Evolutionary conservation across 2,888 invertebrate genomes (phyloP), one percentile per base, ranked within the genome.

Genomic region (Scaptomyza flava): DNA sequence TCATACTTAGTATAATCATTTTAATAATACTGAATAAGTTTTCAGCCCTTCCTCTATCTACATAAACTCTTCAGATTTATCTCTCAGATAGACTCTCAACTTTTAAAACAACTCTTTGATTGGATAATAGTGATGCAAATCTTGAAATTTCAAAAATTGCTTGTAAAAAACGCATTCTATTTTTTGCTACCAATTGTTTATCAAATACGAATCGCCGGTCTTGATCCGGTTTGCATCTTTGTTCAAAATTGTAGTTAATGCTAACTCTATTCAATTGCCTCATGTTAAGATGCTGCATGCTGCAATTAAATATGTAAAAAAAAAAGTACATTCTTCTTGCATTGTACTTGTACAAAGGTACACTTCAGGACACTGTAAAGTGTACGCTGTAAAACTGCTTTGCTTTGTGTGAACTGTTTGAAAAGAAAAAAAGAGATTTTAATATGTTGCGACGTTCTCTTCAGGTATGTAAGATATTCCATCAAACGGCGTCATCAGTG

Each of bases 391-490:
- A n/a, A 11, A 47, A 46, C 27, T 62, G 61, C 63, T 62, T 61
- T 42, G 47, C 48, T 61, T 41, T 8, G 27, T 27, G 33, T 41
- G 59, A 30, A 33, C 27, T 27, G 23, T 23, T 56, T 34, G 4
- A 33, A 11, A 33, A 7, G 11, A 11, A 11, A 11, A 33, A 12
- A 33, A 47, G 20, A 42, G 45, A 46, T 20, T 38, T 48, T 11
- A 27, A 33, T 30, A 34, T 42, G 41, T 71, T 72, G 53, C 17
- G 38, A 42, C 14, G 27, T 27, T 31, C 38, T 45, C 27, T 36
- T 17, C 42, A 73, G 73, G 68, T 72, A 52, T 67, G 46, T 67
- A 72, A 67, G 67, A 38, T 41, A 27, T 36, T 54, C 9, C 41
- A 41, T 36, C 20, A 45, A 41, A 42, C 36, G 45, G 14, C 20